Base-by-base conservation (phyloP, 2,888 invertebrate species). In the Epinotia nisella region DNA sequence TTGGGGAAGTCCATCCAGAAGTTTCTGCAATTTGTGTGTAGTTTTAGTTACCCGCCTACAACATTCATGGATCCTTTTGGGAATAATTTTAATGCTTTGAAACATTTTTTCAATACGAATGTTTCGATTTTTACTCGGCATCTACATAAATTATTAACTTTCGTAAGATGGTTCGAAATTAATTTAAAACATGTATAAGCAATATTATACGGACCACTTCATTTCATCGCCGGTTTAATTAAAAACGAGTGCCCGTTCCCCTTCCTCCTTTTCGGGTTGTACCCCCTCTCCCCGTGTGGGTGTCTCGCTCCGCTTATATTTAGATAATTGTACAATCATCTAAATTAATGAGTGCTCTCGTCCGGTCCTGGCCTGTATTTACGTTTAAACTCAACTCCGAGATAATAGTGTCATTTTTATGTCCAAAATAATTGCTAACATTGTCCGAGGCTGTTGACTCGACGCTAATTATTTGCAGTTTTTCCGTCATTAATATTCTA, bases 281-380 rank as follows among this genome's bases (percentile, higher is more conserved):
- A 85, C 89, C 90, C 91, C 90, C 89, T 84, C 84, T 76, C 86
- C 85, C 86, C 88, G 86, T 88, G 87, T 86, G 90, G 90, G 88
- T 89, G 92, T 89, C 90, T 90, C 92, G 89, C 90, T 90, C 86
- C 90, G 92, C 91, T 93, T 93, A 93, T 93, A 93, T 93, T 93
- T 93, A 93, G 93, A 93, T 93, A 93, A 93, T 93, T 93, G 93
- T 93, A 93, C 93, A 93, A 93, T 93, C 93, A 93, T 93, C 93
- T 93, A 93, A 93, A 93, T 93, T 93, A 93, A 93, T 93, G 93
- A 93, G 93, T 90, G 86, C 89, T 90, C 90, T 89, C 92, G 92
- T 93, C 93, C 93, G 93, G 92, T 87, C 83, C 89, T 88, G 87
- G 86, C 86, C 86, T 89, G 90, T 88, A 91, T 92, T 91, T 90